A percentile compares a stretch with the other conserved stretches of the same genome.
Evolutionary conservation across 2,888 invertebrate species (phyloP).

Genomic region (Protophormia terraenovae): DNA sequence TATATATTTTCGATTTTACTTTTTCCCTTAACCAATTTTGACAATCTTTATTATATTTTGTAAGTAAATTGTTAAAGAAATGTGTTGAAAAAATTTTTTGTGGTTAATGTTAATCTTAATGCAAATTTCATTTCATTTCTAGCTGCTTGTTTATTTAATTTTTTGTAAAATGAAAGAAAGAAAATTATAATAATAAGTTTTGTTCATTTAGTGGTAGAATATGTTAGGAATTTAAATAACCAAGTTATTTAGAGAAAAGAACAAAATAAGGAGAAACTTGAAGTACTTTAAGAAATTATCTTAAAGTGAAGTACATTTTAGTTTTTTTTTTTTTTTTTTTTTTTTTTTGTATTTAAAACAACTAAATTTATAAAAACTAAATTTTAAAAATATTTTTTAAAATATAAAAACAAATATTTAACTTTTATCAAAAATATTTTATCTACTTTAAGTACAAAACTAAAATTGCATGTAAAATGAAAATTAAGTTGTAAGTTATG

Average conservation of each 20-base stretch:
- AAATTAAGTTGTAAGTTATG: conserved; percentile 55
- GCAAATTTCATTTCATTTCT: conserved; percentile 21
- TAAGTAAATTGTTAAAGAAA: conserved; percentile 41
- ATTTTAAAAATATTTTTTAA: not conserved
- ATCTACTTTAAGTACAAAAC: not conserved
- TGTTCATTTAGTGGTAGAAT: conserved; percentile 26
- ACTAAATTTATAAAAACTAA: not conserved
- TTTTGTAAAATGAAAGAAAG: not conserved
- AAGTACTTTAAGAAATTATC: not conserved
- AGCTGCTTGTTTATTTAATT: conserved; percentile 2
- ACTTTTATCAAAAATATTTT: conserved; percentile 16
- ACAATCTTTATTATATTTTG: conserved; percentile 16
- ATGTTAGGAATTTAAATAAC: conserved; percentile 6
- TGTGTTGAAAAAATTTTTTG: conserved; percentile 40
- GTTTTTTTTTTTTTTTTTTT: too few relatives aligned
- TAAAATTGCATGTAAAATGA: conserved; percentile 42
- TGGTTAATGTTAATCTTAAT: conserved; percentile 44
- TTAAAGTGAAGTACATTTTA: not conserved
- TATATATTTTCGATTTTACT: not conserved
- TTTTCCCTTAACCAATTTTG: not conserved
- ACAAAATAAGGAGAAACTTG: not conserved
- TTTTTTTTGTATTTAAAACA: not conserved
- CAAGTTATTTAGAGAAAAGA: not conserved
- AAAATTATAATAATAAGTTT: not conserved
- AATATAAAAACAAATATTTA: conserved; percentile 19